Percentiles rank a stretch among this genome's conserved stretches.
These are phyloP conservation scores for Oxycera nigricornis DNA, from an alignment of 2,888 invertebrate genomes.

Conservation along the genomic window DNA sequence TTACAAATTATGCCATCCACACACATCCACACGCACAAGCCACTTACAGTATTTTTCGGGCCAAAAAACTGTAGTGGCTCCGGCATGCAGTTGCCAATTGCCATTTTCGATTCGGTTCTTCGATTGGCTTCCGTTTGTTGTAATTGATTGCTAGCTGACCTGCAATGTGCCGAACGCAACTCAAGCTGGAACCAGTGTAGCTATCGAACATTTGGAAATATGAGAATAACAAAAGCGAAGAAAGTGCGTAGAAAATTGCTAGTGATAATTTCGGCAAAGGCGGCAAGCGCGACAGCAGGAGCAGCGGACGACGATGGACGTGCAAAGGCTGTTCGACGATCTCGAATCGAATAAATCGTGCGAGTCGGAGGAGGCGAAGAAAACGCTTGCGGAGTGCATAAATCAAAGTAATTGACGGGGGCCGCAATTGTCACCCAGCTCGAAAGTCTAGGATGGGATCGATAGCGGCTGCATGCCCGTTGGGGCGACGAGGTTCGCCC, in stretches of 20 bases:
- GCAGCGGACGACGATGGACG: slow-evolving; percentile 53
- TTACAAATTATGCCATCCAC: too few species aligned
- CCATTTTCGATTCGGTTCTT: slow-evolving; percentile 32
- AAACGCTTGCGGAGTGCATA: slow-evolving; percentile 74
- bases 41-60: too few species aligned
- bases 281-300: slow-evolving; percentile 34
- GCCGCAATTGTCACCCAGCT: neutral
- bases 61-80: too few species aligned
- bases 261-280: slow-evolving; percentile 49
- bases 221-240: slow-evolving; percentile 50
- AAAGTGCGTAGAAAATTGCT: slow-evolving; percentile 52
- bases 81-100: too few species aligned
- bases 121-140: slow-evolving; percentile 11
- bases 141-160: neutral
- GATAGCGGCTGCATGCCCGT: neutral
- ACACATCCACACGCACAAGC: too few species aligned
- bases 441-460: neutral
- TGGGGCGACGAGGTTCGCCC: neutral
- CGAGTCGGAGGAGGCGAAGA: slow-evolving; percentile 72
- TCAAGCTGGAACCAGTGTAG: slow-evolving; percentile 8
- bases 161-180: slow-evolving; percentile 10
- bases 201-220: slow-evolving; percentile 47
- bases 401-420: slow-evolving; percentile 68
- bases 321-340: slow-evolving; percentile 69
- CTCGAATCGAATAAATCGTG: slow-evolving; percentile 74